Evolutionary conservation across 2,113 vertebrate genomes (phyloP).

Genomic region (Acrocephalus arundinaceus): DNA sequence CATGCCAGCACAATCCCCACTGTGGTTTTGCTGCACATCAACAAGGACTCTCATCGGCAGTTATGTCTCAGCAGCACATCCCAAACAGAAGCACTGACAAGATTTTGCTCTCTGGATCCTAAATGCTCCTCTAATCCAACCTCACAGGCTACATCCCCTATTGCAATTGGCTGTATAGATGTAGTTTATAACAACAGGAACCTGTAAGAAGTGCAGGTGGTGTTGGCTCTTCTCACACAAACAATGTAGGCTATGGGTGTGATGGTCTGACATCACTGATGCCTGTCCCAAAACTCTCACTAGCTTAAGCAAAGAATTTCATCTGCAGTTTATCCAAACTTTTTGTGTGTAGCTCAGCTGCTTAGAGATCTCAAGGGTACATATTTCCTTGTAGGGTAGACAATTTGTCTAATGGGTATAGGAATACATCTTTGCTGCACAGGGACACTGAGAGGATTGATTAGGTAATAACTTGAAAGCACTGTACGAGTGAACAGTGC

Average conservation of each 20-base stretch:
- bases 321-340: neutral
- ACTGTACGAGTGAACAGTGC: neutral
- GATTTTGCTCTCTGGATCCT: neutral
- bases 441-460: slow-evolving; percentile 2
- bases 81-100: neutral
- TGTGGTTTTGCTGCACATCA: neutral
- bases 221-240: neutral
- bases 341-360: neutral
- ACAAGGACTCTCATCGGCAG: accelerated
- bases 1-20: neutral
- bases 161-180: neutral
- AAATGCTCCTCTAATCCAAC: neutral
- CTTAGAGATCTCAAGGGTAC: neutral
- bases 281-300: neutral
- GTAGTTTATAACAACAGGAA: neutral
- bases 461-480: slow-evolving; percentile 30
- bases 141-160: accelerated
- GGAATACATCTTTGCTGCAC: neutral
- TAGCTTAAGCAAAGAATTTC: neutral
- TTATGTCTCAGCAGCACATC: accelerated
- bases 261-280: neutral
- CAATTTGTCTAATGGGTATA: neutral
- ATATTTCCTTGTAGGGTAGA: neutral
- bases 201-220: neutral
- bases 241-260: accelerated